Percentiles rank a stretch among this genome's conserved stretches.
Conservation (phyloP, 2,797 vertebrate species). For the Craterocephalus amniculus region DNA sequence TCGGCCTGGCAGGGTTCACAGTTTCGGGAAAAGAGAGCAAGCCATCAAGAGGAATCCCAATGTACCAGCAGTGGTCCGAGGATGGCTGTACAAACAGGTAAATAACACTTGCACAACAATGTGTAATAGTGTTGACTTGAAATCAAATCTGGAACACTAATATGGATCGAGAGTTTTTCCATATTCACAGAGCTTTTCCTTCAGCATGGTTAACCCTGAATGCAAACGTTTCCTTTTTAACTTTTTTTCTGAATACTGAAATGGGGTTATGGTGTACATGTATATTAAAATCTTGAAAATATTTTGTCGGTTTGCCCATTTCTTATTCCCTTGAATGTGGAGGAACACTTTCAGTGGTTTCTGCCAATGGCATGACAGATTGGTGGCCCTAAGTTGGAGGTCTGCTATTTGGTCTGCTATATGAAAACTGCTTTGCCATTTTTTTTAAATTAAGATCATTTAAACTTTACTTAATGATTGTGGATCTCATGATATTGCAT, state of each 20-base stretch:
- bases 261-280: background rate
- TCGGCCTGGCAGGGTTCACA: slow-evolving; percentile 88
- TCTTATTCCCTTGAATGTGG: too few relatives aligned
- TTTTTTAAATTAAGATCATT: too few relatives aligned
- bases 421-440: too few relatives aligned
- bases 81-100: slow-evolving; percentile 98
- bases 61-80: slow-evolving; percentile 91
- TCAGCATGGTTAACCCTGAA: too few relatives aligned
- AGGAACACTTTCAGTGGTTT: too few relatives aligned
- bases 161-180: background rate
- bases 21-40: slow-evolving; percentile 94
- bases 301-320: background rate
- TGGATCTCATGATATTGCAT: too few relatives aligned
- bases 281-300: background rate
- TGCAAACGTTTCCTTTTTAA: too few relatives aligned
- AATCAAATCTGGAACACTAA: background rate
- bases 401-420: too few relatives aligned
- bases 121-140: background rate
- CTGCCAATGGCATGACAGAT: too few relatives aligned
- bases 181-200: background rate
- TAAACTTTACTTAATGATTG: too few relatives aligned
- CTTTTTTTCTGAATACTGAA: background rate
- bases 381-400: too few relatives aligned
- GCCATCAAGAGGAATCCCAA: slow-evolving; percentile 93
- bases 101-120: slow-evolving; percentile 4